Conservation (phyloP, 2,113 vertebrate genomes). For the Sylvia atricapilla region DNA sequence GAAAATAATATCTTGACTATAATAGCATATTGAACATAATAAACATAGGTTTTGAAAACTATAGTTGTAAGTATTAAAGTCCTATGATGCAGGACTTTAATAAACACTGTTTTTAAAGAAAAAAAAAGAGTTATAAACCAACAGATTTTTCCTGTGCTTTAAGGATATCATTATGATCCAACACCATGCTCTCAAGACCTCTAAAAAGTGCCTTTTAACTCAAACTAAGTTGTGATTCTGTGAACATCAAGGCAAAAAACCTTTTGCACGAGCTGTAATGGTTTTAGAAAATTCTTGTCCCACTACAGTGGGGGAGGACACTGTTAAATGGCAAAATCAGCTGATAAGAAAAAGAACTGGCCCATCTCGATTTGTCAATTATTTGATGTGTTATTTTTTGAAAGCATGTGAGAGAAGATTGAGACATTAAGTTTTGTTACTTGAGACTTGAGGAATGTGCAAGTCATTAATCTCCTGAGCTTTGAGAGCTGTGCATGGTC, state of each 20-base stretch:
- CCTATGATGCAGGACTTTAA: background rate
- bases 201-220: background rate
- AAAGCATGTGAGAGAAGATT: accelerated
- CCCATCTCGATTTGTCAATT: background rate
- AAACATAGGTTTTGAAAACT: background rate
- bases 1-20: background rate
- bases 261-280: background rate
- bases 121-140: background rate
- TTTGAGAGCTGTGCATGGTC: background rate
- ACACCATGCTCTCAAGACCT: background rate
- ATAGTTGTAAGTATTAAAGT: background rate
- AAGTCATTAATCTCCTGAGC: background rate
- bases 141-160: background rate
- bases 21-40: background rate
- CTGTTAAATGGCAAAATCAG: background rate
- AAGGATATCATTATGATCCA: background rate
- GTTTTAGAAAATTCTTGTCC: background rate
- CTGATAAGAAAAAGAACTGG: background rate
- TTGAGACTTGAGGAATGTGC: background rate
- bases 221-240: background rate
- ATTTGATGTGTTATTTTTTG: background rate
- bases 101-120: background rate
- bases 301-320: background rate
- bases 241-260: background rate
- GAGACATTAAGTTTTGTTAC: background rate